Evolutionary conservation across 2,113 vertebrate genomes (phyloP), one percentile per base, ranked within the genome.

Genomic region (Chionodraco myersi): DNA sequence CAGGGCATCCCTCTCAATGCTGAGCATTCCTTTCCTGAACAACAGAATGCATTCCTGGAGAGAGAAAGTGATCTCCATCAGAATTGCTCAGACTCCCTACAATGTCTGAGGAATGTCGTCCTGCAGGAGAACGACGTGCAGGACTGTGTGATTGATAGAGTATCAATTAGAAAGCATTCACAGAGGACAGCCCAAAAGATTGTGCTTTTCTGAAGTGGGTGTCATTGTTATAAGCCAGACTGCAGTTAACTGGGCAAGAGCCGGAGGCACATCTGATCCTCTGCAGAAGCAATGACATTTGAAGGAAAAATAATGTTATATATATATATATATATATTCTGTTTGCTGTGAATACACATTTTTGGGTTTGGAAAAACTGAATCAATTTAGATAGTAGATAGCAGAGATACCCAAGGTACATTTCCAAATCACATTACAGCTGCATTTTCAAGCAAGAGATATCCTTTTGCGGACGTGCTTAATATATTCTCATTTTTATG

Each of bases 31-130:
- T 90, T 80, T 65, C 77, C 84, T 72, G 34, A 15, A 72, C 77
- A 79, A 61, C 81, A 92, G 79, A 91, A 88, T 80, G 86, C 92
- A 91, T 93, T 93, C 92, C 92, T 79, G 76, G 36, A 49, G 90
- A 89, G 85, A 87, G 82, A 87, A 90, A 75, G 90, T 88, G 80
- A 93, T 92, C 87, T 91, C 90, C 91, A 90, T 92, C 88, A 92
- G 91, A 92, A 91, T 91, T 34, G 72, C 65, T 85, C 52, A 68
- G 88, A 79, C 83, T 87, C 86, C 82, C 71, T 64, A 90, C 87
- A 92, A 91, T 86, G 92, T 86, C 63, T 75, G 67, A 87, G 92
- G 92, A 93, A 93, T 93, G 79, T 62, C 16, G 21, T 89, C 59
- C 70, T 44, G 64, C 85, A 62, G 86, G 80, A 89, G 67, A 84